Evolutionary conservation across 2,888 invertebrate species (phyloP), one percentile per base, ranked within the genome.

Genomic region (Tipula unca): DNA sequence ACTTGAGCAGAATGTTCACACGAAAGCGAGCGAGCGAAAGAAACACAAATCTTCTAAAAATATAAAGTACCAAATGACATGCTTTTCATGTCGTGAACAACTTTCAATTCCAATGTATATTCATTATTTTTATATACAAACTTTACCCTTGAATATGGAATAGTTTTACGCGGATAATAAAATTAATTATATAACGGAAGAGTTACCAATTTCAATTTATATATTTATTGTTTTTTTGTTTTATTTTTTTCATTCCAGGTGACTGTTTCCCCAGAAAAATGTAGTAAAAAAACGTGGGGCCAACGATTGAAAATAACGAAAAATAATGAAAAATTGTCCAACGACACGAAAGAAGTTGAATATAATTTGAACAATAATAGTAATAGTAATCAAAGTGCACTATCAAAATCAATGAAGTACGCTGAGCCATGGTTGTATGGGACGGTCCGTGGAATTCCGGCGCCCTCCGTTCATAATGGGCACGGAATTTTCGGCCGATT

Each of bases 371-470:
- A 85, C 85, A 17, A 83, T 83, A 32, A 32, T 35, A 69, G 25
- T n/a, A 87, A 91, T 48, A 86, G 85, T 20, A 87, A 91, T 87
- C 94, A 94, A 87, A 93, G 94, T 86, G 93, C 95, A n/a, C 90
- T 96, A 85, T 95, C 95, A 86, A 95, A 95, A 90, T 95, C 96
- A 89, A 96, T 96, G 96, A 94, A 95, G 90, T 95, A 95, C 91
- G 95, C 95, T 48, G 95, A 96, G 89, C 95, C 96, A 86, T 96
- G 96, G 96, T 92, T 96, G 17, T 96, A 96, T 89, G 95, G 96
- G 88, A 95, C 95, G 48, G 94, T 95, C 1, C 92, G 95, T 88
- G 91, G 92, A 25, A 90, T 92, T 87, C 91, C 89, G 84, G 92
- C 92, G 87, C 92, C 92, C 87, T 89, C 89, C 32, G 89, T 89